A percentile compares a stretch with the other conserved stretches of the same genome.
Conservation (phyloP, 2,888 invertebrate species). For the Ferrisia virgata region DNA sequence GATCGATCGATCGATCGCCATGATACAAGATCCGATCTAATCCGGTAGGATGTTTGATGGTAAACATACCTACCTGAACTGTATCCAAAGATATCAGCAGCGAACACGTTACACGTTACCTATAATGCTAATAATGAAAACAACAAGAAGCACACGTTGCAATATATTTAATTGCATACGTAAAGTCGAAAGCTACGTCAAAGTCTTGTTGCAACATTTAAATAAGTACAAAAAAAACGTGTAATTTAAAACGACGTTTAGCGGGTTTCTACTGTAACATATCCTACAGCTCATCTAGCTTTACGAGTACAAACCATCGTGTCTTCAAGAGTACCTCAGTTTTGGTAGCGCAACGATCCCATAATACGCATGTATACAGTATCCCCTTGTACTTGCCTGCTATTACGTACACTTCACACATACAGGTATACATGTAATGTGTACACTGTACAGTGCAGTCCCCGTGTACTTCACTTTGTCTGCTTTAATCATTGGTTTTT, state of each 20-base stretch:
- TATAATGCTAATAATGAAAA: neutral
- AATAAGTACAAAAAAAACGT: neutral
- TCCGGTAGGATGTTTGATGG: too few species aligned
- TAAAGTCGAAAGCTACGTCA: neutral
- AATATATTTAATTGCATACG: constrained; percentile 21
- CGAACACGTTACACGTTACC: neutral
- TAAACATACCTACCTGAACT: too few species aligned
- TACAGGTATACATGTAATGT: too few species aligned
- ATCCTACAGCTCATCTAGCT: neutral
- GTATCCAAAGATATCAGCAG: too few species aligned
- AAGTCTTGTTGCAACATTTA: neutral
- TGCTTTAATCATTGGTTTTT: neutral
- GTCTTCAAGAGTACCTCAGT: neutral
- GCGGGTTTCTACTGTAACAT: neutral
- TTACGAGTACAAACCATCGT: neutral
- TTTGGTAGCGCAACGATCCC: neutral
- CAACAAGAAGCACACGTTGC: neutral
- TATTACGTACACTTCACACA: too few species aligned
- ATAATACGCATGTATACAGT: too few species aligned
- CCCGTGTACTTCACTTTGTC: neutral
- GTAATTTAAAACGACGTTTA: constrained; percentile 25
- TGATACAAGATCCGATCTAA: too few species aligned
- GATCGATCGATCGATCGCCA: neutral
- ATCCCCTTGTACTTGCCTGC: too few species aligned
- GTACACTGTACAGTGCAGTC: neutral